These are phyloP conservation scores for Oreohelix idahoensis DNA, from an alignment of 1,140 invertebrate species.

Conservation along the genomic window DNA sequence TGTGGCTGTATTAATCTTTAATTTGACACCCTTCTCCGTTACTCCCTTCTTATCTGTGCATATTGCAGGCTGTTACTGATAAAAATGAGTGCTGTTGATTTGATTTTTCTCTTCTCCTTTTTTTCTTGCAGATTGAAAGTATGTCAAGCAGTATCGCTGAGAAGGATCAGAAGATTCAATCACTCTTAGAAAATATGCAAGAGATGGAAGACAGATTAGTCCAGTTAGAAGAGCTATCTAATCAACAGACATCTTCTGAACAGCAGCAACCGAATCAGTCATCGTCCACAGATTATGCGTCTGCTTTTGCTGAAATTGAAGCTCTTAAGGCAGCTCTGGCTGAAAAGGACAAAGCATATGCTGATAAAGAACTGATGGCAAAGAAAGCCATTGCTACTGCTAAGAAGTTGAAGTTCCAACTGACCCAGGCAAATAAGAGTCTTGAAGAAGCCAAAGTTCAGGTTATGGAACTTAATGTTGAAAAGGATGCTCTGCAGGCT, in stretches of 20 bases:
- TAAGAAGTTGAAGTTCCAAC: constrained; percentile 67
- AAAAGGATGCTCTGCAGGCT: constrained; percentile 39
- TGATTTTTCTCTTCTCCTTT: neutral
- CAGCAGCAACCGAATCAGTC: constrained; percentile 39
- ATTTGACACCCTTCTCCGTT: too few relatives aligned
- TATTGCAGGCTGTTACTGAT: too few relatives aligned
- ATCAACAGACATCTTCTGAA: constrained; percentile 28
- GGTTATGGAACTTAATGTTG: constrained; percentile 35
- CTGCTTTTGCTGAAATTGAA: constrained; percentile 42
- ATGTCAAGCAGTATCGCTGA: constrained; percentile 42
- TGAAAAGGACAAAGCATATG: constrained; percentile 45
- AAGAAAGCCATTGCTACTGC: constrained; percentile 67
- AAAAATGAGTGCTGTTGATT: too few relatives aligned
- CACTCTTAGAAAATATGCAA: constrained; percentile 63
- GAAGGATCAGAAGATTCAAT: constrained; percentile 63
- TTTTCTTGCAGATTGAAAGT: constrained; percentile 22
- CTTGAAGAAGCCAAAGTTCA: constrained; percentile 37
- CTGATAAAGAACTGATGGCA: constrained; percentile 60
- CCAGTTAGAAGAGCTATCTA: constrained; percentile 45
- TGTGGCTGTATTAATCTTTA: too few relatives aligned
- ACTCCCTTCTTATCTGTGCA: too few relatives aligned
- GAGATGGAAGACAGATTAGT: constrained; percentile 63
- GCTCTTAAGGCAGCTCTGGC: constrained; percentile 41
- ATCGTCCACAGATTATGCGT: neutral
- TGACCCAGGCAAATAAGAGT: constrained; percentile 44